Base-by-base conservation (phyloP, 2,797 vertebrate genomes). In the Sebastes flavidus region DNA sequence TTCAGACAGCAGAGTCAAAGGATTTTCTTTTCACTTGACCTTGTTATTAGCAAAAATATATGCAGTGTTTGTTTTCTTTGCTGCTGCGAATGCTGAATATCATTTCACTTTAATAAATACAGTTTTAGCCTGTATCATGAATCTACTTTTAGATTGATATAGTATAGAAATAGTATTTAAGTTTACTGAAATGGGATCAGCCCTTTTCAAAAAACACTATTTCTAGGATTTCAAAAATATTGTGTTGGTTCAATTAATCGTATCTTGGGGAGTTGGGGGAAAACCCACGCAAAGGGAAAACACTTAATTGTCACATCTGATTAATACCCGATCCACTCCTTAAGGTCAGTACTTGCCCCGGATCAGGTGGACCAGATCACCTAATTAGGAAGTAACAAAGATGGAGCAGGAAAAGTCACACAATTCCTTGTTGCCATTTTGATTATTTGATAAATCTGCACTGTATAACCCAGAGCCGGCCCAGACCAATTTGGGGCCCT, bases 11-110 rank as follows among this genome's bases (percentile, higher is more conserved):
- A 1, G 32, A 78, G 71, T 66, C 75, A 75, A 61, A 77, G 38
- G 27, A 52, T 65, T 75, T 87, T 66, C 20, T 49, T 72, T 62
- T 68, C 36, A 54, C 18, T 72, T 72, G 82, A 80, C 77, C 78
- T 75, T 74, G 77, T 83, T 72, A 69, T 78, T 36, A 73, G 25
- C 6, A 60, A 88, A 79, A 79, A 84, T 58, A 71, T 29, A 72
- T 75, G 54, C 25, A 30, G 54, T 9, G 3, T n/a, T 22, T 77
- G 42, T 27, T 52, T 29, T 27, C 8, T 30, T 42, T 60, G 49
- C 29, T 30, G 24, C 54, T 52, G 25, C 69, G 55, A 75, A 80
- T 74, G 8, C 34, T 73, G 36, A 75, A 72, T 27, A 56, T 34
- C 6, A 70, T 54, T 80, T 80, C 18, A 27, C 20, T 54, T 67